Evolutionary conservation across 1,140 invertebrate genomes (phyloP).

Genomic region (Papilio machaon): DNA sequence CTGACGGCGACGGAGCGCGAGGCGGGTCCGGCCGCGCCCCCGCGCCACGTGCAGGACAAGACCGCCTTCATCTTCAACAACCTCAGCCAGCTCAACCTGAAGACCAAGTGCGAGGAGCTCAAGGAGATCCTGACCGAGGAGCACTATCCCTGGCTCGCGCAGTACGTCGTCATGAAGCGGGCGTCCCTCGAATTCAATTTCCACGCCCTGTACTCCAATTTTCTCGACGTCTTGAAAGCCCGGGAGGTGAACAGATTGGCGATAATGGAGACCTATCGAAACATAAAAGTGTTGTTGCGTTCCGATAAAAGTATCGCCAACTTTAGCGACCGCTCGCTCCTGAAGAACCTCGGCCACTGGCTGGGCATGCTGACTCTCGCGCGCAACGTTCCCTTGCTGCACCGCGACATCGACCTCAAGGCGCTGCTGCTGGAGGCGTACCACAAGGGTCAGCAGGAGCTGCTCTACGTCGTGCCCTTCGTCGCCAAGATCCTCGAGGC

Average conservation of each 20-base stretch:
- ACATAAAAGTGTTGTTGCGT: constrained; percentile 97
- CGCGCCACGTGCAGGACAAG: constrained; percentile 95
- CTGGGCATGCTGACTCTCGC: constrained; percentile 98
- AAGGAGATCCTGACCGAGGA: constrained; percentile 96
- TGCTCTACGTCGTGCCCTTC: constrained; percentile 99
- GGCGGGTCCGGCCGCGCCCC: constrained; percentile 93
- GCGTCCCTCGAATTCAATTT: constrained; percentile 99
- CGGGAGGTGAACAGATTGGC: constrained; percentile 93
- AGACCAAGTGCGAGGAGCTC: constrained; percentile 97
- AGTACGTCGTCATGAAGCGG: constrained; percentile 99
- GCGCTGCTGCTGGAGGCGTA: constrained; percentile 98
- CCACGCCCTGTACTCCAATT: constrained; percentile 97
- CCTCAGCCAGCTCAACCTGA: constrained; percentile 96
- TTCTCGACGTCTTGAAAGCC: constrained; percentile 95
- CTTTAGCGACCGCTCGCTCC: constrained; percentile 97
- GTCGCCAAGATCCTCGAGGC: constrained; percentile 98
- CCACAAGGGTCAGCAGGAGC: constrained; percentile 97
- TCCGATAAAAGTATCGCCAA: constrained; percentile 99
- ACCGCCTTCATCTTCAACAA: constrained; percentile 99
- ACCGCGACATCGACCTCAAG: constrained; percentile 96
- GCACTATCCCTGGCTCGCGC: constrained; percentile 97
- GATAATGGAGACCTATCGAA: constrained; percentile 96
- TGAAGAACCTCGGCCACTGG: constrained; percentile 99
- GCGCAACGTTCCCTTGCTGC: constrained; percentile 96
- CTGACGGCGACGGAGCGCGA: constrained; percentile 97